Percentiles rank a stretch among this genome's conserved stretches.
Evolutionary conservation across 1,140 invertebrate species (phyloP).

Genomic region (Matsumurasca onukii): DNA sequence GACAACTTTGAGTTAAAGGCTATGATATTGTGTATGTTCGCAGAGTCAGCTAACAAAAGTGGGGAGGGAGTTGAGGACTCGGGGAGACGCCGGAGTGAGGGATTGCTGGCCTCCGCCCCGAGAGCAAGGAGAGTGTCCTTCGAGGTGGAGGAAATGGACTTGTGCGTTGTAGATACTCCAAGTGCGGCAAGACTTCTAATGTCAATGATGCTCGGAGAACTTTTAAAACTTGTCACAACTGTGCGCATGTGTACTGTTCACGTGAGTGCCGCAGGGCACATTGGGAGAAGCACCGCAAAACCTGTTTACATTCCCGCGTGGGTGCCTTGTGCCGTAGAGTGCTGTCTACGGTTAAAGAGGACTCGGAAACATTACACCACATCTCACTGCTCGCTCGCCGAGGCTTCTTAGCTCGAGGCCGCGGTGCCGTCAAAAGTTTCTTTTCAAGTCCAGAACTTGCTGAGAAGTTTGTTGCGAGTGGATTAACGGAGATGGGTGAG

Average conservation of each 20-base stretch:
- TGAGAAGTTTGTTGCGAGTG: slow-evolving; percentile 71
- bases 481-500: slow-evolving; percentile 68
- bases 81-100: slow-evolving; percentile 36
- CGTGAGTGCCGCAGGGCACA: slow-evolving; percentile 79
- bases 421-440: slow-evolving; percentile 90
- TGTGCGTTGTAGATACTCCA: slow-evolving; percentile 74
- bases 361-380: slow-evolving; percentile 72
- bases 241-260: slow-evolving; percentile 85
- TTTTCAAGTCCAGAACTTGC: slow-evolving; percentile 82
- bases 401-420: slow-evolving; percentile 77
- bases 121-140: slow-evolving; percentile 49
- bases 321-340: slow-evolving; percentile 87
- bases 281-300: slow-evolving; percentile 87
- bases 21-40: too few relatives aligned
- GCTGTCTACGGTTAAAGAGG: slow-evolving; percentile 81
- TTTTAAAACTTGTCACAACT: slow-evolving; percentile 92
- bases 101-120: slow-evolving; percentile 22
- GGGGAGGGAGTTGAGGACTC: slow-evolving; percentile 31
- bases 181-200: slow-evolving; percentile 62
- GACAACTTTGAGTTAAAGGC: too few relatives aligned
- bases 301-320: slow-evolving; percentile 87
- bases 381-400: slow-evolving; percentile 76
- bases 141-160: slow-evolving; percentile 50
- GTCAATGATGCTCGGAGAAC: slow-evolving; percentile 66
- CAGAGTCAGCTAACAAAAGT: slow-evolving; percentile 42